Evolutionary conservation across 2,888 invertebrate genomes (phyloP), one percentile per base, ranked within the genome.

Genomic region (Gari tellinella): DNA sequence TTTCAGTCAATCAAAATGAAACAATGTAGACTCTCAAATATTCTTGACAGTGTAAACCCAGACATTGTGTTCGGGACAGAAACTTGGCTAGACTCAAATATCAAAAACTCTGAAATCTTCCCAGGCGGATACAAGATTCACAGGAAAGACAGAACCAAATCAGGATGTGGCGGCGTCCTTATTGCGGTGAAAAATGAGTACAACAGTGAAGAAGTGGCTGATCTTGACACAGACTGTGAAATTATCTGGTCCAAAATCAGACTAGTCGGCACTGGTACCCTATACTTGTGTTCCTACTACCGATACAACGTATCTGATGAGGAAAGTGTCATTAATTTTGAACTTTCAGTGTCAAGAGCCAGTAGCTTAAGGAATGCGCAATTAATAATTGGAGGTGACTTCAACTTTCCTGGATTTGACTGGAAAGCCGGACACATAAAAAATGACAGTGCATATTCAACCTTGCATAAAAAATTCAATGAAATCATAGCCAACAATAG

Each of bases 361-460:
- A 51, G 15, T 19, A 19, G n/a, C 2, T 14, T 48, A 10, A 41
- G 49, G 14, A 48, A 65, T 23, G 57, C 19, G 14, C 57, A 15
- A n/a, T 51, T 66, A 14, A 7, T 57, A n/a, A 14, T 15, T 8
- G 51, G 43, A 25, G 65, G 65, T 15, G 65, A 66, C 41, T 58
- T 66, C 58, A 66, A 66, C 31, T 40, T 66, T 21, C 65, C 65
- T 15, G 57, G 57, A 10, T 40, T 40, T 14, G 41, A 65, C n/a
- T 72, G 49, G 65, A 53, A 37, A 37, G 31, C 10, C 7, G 60
- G 56, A 37, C 26, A 17, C n/a, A 15, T 65, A 14, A 53, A 58
- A 37, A 40, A 45, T 46, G 38, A 23, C 12, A 31, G 63, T 14
- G 14, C 23, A 21, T 25, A 63, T 26, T n/a, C n/a, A 5, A 45